Evolutionary conservation across 2,888 invertebrate species (phyloP), one percentile per base, ranked within the genome.

Genomic region (Masnerella sp.): DNA sequence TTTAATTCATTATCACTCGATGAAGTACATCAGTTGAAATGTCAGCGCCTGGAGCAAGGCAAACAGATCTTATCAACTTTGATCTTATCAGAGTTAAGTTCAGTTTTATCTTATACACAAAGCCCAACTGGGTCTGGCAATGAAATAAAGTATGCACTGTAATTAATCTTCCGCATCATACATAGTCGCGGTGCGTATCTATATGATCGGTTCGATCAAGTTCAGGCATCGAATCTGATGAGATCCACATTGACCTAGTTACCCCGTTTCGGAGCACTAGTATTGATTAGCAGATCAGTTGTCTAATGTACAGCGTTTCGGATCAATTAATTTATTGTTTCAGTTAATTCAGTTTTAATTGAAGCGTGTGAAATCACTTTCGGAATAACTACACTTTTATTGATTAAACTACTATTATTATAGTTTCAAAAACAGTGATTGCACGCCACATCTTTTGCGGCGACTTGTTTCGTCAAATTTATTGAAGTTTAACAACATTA

Each of bases 191-290:
- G 20, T 22, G 42, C 11, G 25, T 34, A 51, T 42, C 58, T 2
- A 11, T 56, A 28, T 9, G 43, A 59, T 68, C 43, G 42, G 12
- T 38, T 25, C 36, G 56, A 62, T 69, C 54, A 49, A 49, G 40
- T 62, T 62, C 34, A 49, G 47, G 18, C 54, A 45, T 62, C 49
- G 14, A 62, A 69, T 62, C 47, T 49, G 54, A 69, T 42, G 45
- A 54, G 47, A 69, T 42, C 69, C 56, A 61, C 59, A 43, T 42
- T 69, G 61, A 62, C 69, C 61, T 18, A 69, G 40, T 62, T 54
- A 61, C 69, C 69, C 20, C 30, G 22, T 62, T 69, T 51, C 12
- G 11, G 5, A 65, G 20, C 32, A 45, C 11, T 61, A 4, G 14
- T 22, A 61, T 47, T 58, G 56, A 67, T 58, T 58, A 58, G 20